Conservation (phyloP, 2,113 vertebrate genomes). For the Chaetorhynchus papuensis region DNA sequence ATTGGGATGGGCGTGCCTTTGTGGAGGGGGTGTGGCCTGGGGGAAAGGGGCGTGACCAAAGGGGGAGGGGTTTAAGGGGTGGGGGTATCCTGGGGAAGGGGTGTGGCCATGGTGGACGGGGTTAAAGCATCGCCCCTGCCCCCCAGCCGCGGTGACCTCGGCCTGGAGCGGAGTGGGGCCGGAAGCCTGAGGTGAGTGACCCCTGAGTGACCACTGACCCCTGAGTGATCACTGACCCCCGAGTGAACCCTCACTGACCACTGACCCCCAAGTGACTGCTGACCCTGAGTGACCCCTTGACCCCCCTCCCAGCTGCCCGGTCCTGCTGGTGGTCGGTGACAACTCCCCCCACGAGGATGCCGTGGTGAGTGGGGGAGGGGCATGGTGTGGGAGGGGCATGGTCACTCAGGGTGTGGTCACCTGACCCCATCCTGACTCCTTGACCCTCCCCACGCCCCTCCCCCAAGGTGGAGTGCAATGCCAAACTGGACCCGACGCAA, state of each 20-base stretch:
- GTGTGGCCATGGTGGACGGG: too few species aligned
- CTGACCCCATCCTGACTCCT: background rate
- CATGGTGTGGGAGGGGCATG: rapidly evolving
- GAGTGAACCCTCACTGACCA: background rate
- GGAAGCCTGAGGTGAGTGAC: background rate
- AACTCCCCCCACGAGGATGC: background rate
- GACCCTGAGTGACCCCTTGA: background rate
- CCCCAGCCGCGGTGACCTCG: background rate
- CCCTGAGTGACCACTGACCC: background rate
- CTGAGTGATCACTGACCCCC: too few species aligned
- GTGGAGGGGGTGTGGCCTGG: background rate
- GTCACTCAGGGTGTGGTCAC: background rate
- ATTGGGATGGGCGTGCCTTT: background rate
- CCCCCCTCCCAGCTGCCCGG: background rate
- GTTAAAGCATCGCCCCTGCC: background rate
- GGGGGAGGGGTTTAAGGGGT: background rate
- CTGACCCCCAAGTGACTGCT: too few species aligned
- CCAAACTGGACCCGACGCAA: background rate
- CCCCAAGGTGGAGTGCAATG: background rate
- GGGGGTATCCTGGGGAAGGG: background rate
- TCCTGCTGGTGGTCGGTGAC: background rate
- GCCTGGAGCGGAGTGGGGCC: background rate
- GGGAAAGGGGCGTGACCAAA: background rate
- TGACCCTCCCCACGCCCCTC: background rate
- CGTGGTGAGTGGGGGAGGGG: background rate